Conservation (phyloP, 2,888 invertebrate species). For the Biston betularia region DNA sequence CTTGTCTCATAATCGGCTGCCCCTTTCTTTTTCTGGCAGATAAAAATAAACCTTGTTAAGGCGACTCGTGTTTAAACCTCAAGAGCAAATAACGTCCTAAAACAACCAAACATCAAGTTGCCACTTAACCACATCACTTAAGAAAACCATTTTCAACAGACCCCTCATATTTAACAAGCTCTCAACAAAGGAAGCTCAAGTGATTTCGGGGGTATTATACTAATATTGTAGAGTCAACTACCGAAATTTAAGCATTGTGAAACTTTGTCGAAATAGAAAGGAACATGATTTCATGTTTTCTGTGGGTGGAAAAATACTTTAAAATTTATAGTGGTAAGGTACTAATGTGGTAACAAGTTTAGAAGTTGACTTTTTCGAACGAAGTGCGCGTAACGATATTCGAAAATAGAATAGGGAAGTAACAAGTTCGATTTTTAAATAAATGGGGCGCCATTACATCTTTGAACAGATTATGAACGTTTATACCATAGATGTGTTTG, state of each 20-base stretch:
- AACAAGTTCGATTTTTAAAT: conserved; percentile 72
- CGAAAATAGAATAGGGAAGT: conserved; percentile 69
- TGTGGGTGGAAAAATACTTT: no score
- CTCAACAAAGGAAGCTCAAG: conserved; percentile 45
- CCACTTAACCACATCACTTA: conserved; percentile 82
- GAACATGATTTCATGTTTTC: conserved; percentile 57
- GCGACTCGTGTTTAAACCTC: conserved; percentile 73
- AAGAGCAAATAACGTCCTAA: conserved; percentile 78
- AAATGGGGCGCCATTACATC: conserved; percentile 71
- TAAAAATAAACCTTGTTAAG: conserved; percentile 81
- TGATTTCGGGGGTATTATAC: conserved; percentile 56
- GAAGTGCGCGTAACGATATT: conserved; percentile 74
- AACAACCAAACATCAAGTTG: conserved; percentile 81
- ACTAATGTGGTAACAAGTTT: neutral
- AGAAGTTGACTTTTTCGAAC: conserved; percentile 64
- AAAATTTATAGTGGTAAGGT: conserved; percentile 8
- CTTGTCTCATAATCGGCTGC: conserved; percentile 50
- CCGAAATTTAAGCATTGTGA: conserved; percentile 12
- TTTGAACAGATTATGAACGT: conserved; percentile 78
- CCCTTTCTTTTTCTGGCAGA: conserved; percentile 57
- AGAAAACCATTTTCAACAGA: conserved; percentile 68
- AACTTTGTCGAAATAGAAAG: conserved; percentile 58
- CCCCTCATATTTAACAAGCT: conserved; percentile 49
- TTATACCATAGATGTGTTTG: conserved; percentile 74
- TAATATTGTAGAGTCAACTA: conserved; percentile 51